Percentiles rank a stretch among this genome's conserved stretches.
phyloP scores from a whole-genome alignment of 2,888 invertebrate species.

The Saturnia japonica region DNA sequence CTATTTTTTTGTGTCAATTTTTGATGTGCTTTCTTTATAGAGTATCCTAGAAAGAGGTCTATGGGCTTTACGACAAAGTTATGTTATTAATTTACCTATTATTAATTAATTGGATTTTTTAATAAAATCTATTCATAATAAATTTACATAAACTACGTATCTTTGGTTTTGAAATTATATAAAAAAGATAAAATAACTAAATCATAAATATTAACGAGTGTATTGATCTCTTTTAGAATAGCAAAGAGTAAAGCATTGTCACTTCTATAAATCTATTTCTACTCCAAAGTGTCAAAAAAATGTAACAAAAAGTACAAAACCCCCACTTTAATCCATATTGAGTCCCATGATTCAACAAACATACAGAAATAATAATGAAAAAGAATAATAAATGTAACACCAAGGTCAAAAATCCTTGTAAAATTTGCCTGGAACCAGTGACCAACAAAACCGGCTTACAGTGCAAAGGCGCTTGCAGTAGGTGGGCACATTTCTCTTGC shows the following conservation, averaged over 20 bases:
- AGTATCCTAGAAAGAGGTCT: not conserved
- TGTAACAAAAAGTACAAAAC: not conserved
- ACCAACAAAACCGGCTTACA: slow-evolving; percentile 52
- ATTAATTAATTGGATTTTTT: not conserved
- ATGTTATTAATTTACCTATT: not conserved
- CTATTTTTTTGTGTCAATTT: not conserved
- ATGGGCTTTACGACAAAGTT: not conserved
- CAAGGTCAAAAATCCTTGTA: slow-evolving; percentile 56
- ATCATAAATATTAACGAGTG: not conserved
- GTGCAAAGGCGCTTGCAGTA: slow-evolving; percentile 58
- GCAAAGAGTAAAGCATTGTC: not conserved
- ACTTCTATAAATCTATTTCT: not conserved
- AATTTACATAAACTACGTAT: not conserved
- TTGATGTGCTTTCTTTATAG: not conserved
- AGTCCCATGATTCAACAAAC: not conserved
- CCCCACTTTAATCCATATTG: not conserved
- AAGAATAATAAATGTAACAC: not conserved
- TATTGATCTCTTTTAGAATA: not conserved
- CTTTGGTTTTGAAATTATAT: not conserved
- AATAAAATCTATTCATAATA: not conserved
- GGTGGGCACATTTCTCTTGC: slow-evolving; percentile 60
- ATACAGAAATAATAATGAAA: slow-evolving; percentile 3
- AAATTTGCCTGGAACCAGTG: slow-evolving; percentile 50
- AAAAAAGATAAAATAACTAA: not conserved
- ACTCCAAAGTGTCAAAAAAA: not conserved